Base-by-base conservation (phyloP, 2,888 invertebrate species). In the Dryomyza anilis region DNA sequence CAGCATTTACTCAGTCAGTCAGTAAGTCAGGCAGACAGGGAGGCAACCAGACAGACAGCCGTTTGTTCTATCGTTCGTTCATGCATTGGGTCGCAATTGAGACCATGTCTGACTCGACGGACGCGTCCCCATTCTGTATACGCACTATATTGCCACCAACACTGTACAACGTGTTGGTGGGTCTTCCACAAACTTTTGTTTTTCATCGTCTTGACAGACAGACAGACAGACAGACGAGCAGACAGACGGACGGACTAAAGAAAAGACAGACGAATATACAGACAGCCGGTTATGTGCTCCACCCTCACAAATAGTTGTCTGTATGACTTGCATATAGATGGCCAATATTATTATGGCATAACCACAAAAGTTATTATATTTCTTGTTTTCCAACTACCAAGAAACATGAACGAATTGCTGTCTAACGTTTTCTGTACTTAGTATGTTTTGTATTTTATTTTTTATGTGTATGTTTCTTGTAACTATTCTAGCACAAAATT, bases 341-440 rank as follows among this genome's bases (percentile, higher is more conserved):
- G 50, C 50, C 60, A 50, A n/a, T 16, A 52, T 39, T 60, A 23
- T 60, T 39, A 25, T 25, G 36, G 60, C 60, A 58, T 29, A 52
- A 39, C 60, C 60, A 52, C 60, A 33, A 52, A 60, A 60, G 50
- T 60, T 60, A 60, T 60, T 52, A 33, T 50, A 60, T 60, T 60
- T 60, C 60, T n/a, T n/a, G n/a, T n/a, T n/a, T n/a, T n/a, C n/a
- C 23, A 45, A 52, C 60, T 33, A 2, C 39, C 27, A 25, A 16
- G 52, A 50, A 52, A 60, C 52, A 60, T 36, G 60, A 52, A 27
- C 60, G 36, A 52, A 36, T 36, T 27, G 48, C 23, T n/a, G 33
- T 10, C 60, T 8, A 3, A 16, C 6, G 7, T 10, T 16, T 23
- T 8, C 29, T 27, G 14, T 25, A 55, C 36, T 36, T n/a, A 21